These are phyloP conservation scores for Leuciscus waleckii DNA, from an alignment of 2,797 vertebrate genomes.

Conservation along the genomic window DNA sequence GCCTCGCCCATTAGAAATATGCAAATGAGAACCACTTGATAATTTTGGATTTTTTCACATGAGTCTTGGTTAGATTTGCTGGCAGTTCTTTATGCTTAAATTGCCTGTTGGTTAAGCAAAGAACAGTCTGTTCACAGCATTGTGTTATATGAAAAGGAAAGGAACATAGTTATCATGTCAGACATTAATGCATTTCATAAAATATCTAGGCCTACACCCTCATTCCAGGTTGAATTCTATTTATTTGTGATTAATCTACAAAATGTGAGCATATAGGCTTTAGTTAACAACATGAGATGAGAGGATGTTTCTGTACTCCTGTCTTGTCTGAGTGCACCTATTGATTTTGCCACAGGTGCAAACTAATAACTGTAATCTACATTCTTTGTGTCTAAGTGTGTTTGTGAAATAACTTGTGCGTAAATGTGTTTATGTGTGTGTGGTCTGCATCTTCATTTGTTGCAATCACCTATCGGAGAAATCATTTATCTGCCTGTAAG, in stretches of 20 bases:
- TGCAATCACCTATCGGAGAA: constrained; percentile 51
- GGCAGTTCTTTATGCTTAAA: background rate
- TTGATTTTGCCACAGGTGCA: constrained; percentile 61
- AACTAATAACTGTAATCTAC: constrained; percentile 58
- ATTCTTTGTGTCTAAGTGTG: constrained; percentile 4
- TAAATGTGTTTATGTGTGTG: constrained; percentile 23
- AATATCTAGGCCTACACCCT: background rate
- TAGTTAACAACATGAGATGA: constrained; percentile 31
- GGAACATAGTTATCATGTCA: background rate
- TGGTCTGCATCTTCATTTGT: constrained; percentile 39
- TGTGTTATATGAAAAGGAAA: background rate
- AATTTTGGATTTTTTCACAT: background rate
- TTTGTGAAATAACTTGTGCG: background rate
- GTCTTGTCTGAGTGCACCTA: constrained; percentile 36
- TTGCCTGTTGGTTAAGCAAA: background rate
- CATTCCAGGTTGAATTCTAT: background rate
- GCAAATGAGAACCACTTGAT: background rate
- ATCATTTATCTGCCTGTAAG: constrained; percentile 63
- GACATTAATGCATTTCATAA: background rate
- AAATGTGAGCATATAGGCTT: background rate
- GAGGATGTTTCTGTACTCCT: constrained; percentile 28
- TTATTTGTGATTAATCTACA: constrained; percentile 19
- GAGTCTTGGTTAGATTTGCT: background rate
- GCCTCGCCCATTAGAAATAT: background rate
- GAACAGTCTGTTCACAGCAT: background rate